Evolutionary conservation across 2,888 invertebrate genomes (phyloP), one percentile per base, ranked within the genome.

Genomic region (Spialia ferax): DNA sequence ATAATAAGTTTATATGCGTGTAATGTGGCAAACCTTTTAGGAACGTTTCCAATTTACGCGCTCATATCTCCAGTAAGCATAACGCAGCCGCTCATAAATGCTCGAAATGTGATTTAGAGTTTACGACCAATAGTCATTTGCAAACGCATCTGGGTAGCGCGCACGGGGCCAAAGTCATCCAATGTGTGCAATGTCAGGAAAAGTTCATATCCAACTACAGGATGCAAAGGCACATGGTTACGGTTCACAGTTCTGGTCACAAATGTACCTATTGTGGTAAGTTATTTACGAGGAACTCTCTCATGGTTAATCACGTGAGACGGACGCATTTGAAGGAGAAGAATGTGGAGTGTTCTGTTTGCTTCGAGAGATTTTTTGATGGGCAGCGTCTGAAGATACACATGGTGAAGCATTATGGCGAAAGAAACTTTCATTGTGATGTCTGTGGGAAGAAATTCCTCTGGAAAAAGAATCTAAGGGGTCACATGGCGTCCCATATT

Each of bases 401-500:
- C 65, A 91, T 92, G 83, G 86, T 90, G 8, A 89, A 88, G 63
- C 95, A 95, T 73, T 85, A 88, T 5, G 93, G 93, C 1, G 94
- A 94, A 18, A 87, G 91, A 4, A 90, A 90, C 29, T 94, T 94
- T 68, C 91, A 95, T 62, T 95, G 95, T 69, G 94, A 95, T 69
- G 81, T 94, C 15, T 95, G 95, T 70, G 93, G 94, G 0, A 94
- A 94, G 73, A 94, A 92, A 78, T 94, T 95, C 70, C 84, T 94
- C 0, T 94, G 95, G 78, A 94, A 94, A 76, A 95, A 94, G 63
- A 94, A 95, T 72, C 80, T 96, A 29, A 91, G 91, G 32, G 93
- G 92, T 0, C 95, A 95, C 75, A 89, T 94, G 74, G 85, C 80
- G 1, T 84, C 85, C 0, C 88, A 88, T 70, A 77, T 77, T 32